Percentiles rank a stretch among this genome's conserved stretches.
Conservation (phyloP, 2,888 invertebrate genomes). For the Gandaritis pyraliata region DNA sequence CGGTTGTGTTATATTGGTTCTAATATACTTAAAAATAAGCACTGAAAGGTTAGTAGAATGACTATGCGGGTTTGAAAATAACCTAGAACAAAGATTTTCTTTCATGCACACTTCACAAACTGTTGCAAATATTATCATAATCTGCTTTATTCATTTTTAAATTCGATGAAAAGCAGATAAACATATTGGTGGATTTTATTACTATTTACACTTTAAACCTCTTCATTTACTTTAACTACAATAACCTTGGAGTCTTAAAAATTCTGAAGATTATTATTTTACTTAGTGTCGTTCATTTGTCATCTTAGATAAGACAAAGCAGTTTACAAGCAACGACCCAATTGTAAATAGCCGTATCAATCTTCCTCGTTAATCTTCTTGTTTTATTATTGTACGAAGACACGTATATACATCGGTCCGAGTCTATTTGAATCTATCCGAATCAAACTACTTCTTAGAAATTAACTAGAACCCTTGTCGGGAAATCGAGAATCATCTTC, state of each 20-base stretch:
- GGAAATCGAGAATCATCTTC: constrained; percentile 62
- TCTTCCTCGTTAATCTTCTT: constrained; percentile 39
- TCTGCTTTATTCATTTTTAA: no score
- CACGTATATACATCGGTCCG: constrained; percentile 13
- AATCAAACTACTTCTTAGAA: constrained; percentile 60
- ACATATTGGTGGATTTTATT: no score
- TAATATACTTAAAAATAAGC: neutral
- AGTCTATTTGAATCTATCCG: constrained; percentile 33
- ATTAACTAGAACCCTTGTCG: constrained; percentile 59
- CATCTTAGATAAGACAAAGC: constrained; percentile 10
- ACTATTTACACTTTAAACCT: neutral
- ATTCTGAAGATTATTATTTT: neutral
- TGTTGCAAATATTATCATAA: no score
- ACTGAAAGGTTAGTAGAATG: neutral
- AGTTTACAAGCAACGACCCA: constrained; percentile 45
- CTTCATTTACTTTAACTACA: neutral
- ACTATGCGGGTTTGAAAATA: no score
- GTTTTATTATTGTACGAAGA: constrained; percentile 39
- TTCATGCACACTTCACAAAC: no score
- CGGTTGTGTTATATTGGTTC: constrained; percentile 1
- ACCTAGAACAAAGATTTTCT: no score
- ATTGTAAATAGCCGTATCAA: constrained; percentile 35
- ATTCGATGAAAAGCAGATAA: no score
- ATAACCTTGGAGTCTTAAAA: no score
- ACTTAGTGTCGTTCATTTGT: neutral